These are phyloP conservation scores for Leptinotarsa undecemlineata DNA, from an alignment of 1,140 invertebrate species.

Conservation along the genomic window DNA sequence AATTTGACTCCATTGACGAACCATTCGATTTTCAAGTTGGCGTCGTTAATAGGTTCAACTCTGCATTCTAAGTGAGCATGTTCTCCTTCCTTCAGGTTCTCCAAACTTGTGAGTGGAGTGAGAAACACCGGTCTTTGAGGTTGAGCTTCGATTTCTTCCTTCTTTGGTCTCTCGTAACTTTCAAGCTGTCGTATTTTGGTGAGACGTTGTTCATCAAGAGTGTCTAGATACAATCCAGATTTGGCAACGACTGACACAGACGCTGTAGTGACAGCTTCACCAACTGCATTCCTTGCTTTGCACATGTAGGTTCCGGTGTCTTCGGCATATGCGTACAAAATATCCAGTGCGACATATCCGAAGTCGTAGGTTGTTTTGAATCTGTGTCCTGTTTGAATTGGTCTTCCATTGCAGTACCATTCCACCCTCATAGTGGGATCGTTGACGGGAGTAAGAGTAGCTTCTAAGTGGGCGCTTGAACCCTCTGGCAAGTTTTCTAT, in stretches of 20 bases:
- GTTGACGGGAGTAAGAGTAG: constrained; percentile 90
- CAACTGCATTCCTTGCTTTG: constrained; percentile 87
- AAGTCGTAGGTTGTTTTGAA: constrained; percentile 95
- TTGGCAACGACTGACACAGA: constrained; percentile 85
- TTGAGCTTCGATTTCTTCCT: constrained; percentile 75
- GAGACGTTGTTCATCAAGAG: constrained; percentile 84
- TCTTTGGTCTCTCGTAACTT: constrained; percentile 74
- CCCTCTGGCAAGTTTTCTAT: constrained; percentile 82
- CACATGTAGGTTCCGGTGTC: constrained; percentile 95
- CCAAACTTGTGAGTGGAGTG: constrained; percentile 81
- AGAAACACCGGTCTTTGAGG: constrained; percentile 85
- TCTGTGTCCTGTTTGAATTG: constrained; percentile 85
- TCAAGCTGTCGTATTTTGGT: constrained; percentile 89
- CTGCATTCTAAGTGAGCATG: constrained; percentile 94
- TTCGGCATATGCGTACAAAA: constrained; percentile 94
- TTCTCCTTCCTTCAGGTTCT: constrained; percentile 87
- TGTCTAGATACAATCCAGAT: constrained; percentile 81
- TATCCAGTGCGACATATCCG: constrained; percentile 92
- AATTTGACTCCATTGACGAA: constrained; percentile 84
- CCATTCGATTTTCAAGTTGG: constrained; percentile 95
- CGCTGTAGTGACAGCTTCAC: constrained; percentile 90
- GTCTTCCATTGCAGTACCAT: constrained; percentile 91
- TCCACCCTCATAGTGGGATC: constrained; percentile 95
- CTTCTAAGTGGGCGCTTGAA: constrained; percentile 92
- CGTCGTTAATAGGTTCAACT: constrained; percentile 93